Conservation (phyloP, 1,140 invertebrate species). For the Neodiprion fabricii region DNA sequence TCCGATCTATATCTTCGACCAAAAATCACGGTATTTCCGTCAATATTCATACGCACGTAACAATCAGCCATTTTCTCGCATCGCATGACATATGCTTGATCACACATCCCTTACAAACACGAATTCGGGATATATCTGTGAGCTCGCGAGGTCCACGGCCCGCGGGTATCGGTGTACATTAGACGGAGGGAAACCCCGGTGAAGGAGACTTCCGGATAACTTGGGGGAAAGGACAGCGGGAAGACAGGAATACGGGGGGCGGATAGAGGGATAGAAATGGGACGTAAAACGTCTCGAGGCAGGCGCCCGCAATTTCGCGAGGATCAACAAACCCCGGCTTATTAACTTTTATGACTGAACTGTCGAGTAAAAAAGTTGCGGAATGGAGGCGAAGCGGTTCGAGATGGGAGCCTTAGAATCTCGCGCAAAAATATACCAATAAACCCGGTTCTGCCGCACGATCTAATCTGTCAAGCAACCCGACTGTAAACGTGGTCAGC, state of each 20-base stretch:
- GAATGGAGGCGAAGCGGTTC: conserved; percentile 12
- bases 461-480: background rate
- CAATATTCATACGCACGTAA: no score
- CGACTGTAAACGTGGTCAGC: background rate
- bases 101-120: background rate
- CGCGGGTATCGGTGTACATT: background rate
- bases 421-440: background rate
- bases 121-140: background rate
- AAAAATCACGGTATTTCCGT: no score
- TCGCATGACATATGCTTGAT: no score
- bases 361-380: conserved; percentile 33
- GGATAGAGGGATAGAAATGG: conserved; percentile 9
- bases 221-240: background rate
- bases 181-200: background rate
- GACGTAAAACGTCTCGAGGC: conserved; percentile 26
- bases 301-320: conserved; percentile 29
- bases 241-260: background rate
- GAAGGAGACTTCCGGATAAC: conserved; percentile 1
- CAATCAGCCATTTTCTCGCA: background rate
- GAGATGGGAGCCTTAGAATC: background rate
- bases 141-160: background rate
- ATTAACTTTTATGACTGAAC: conserved; percentile 35
- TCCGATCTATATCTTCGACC: background rate
- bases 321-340: conserved; percentile 36
- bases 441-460: background rate